Percentiles rank a stretch among this genome's conserved stretches.
Evolutionary conservation across 2,797 vertebrate genomes (phyloP).

Genomic region (Uromys caudimaculatus): DNA sequence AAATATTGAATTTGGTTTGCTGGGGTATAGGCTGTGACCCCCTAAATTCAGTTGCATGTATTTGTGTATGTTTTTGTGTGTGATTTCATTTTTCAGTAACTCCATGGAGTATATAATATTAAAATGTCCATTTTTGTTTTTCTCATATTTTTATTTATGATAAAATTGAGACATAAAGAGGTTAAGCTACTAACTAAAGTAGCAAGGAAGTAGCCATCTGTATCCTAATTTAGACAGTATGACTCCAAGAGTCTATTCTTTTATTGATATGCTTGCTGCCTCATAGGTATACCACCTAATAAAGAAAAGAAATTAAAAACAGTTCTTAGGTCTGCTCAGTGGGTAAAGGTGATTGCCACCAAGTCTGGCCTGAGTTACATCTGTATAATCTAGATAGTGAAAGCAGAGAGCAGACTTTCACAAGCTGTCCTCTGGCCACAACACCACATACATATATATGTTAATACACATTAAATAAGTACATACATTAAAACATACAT

Average conservation of each 20-base stretch:
- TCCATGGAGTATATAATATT: not conserved
- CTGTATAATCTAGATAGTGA: not conserved
- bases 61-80: not conserved
- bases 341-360: not conserved
- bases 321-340: not conserved
- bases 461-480: not conserved
- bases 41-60: not conserved
- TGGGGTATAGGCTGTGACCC: not conserved
- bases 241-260: not conserved
- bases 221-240: not conserved
- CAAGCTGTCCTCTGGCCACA: not conserved
- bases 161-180: not conserved
- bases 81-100: not conserved
- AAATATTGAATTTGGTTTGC: not conserved
- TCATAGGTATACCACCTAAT: not conserved
- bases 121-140: not conserved
- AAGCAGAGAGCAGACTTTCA: not conserved
- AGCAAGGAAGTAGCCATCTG: not conserved
- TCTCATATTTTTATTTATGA: not conserved
- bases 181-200: not conserved
- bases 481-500: not conserved
- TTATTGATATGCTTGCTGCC: not conserved
- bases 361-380: not conserved
- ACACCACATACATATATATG: too few relatives aligned
- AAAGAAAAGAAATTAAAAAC: constrained; percentile 13